Conservation (phyloP, 2,888 invertebrate genomes). For the Mantis religiosa region DNA sequence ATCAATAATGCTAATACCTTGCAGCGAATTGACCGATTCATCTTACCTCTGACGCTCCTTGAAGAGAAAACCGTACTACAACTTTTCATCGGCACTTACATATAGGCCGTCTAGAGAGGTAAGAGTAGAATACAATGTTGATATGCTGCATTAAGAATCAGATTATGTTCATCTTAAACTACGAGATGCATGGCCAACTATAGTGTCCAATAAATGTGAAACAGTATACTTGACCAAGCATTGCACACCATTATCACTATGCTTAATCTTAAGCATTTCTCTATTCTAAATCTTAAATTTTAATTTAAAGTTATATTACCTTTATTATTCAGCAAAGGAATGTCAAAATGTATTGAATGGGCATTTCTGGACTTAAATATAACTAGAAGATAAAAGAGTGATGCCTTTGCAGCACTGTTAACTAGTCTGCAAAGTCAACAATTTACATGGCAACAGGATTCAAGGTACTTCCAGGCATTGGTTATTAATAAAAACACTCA, state of each 20-base stretch:
- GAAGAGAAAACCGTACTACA: slow-evolving; percentile 31
- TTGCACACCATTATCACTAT: slow-evolving; percentile 14
- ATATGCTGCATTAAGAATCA: slow-evolving; percentile 31
- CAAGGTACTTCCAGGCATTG: slow-evolving; percentile 19
- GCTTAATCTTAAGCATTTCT: background rate
- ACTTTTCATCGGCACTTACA: slow-evolving; percentile 35
- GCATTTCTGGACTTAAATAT: background rate
- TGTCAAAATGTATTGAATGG: slow-evolving; percentile 35
- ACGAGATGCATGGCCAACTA: slow-evolving; percentile 16
- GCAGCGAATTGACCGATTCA: slow-evolving; percentile 31
- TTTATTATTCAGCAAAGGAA: slow-evolving; percentile 37
- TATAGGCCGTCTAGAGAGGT: slow-evolving; percentile 34
- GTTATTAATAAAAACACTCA: slow-evolving; percentile 15
- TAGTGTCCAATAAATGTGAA: background rate
- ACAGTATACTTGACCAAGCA: slow-evolving; percentile 14
- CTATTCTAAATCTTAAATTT: background rate
- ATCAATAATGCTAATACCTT: slow-evolving; percentile 32
- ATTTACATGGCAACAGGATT: background rate
- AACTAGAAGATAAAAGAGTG: background rate
- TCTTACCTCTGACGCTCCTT: slow-evolving; percentile 33
- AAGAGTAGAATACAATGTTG: slow-evolving; percentile 34
- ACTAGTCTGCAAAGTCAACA: background rate
- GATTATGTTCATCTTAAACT: slow-evolving; percentile 25
- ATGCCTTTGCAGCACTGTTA: background rate
- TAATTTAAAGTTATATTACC: background rate